A percentile compares a stretch with the other conserved stretches of the same genome.
Evolutionary conservation across 1,140 invertebrate species (phyloP).

Genomic region (Coelopa frigida): DNA sequence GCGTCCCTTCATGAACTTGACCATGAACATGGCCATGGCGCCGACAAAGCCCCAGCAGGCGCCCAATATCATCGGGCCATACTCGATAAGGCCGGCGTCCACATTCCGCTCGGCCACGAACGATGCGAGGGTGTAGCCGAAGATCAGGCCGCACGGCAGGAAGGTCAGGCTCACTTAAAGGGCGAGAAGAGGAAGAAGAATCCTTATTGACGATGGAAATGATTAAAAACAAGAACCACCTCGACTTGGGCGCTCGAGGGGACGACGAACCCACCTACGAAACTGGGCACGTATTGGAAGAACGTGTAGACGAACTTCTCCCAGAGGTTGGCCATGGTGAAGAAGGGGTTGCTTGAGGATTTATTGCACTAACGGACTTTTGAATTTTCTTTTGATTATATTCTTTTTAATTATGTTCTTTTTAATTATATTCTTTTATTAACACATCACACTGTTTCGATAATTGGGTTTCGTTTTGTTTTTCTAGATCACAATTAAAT

Average conservation of each 20-base stretch:
- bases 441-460: too few species aligned
- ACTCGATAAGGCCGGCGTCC: conserved; percentile 18
- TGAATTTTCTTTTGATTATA: too few species aligned
- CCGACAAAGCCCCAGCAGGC: conserved; percentile 21
- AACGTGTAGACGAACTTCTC: conserved; percentile 26
- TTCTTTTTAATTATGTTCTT: too few species aligned
- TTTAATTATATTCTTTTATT: too few species aligned
- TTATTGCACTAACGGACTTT: background rate
- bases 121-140: conserved; percentile 37
- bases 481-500: too few species aligned
- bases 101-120: conserved; percentile 30
- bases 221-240: too few species aligned
- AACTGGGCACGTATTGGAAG: conserved; percentile 37
- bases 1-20: conserved; percentile 29
- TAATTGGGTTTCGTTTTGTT: too few species aligned
- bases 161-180: conserved; percentile 32
- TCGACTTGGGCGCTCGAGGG: too few species aligned
- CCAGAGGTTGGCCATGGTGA: conserved; percentile 33
- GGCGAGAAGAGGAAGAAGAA: background rate
- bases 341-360: too few species aligned
- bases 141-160: conserved; percentile 33
- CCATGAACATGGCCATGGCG: conserved; percentile 21
- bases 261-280: conserved; percentile 28
- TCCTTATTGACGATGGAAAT: background rate
- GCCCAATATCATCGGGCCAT: conserved; percentile 36